Conservation (phyloP, 2,113 vertebrate genomes). For the Myotis brandtii region DNA sequence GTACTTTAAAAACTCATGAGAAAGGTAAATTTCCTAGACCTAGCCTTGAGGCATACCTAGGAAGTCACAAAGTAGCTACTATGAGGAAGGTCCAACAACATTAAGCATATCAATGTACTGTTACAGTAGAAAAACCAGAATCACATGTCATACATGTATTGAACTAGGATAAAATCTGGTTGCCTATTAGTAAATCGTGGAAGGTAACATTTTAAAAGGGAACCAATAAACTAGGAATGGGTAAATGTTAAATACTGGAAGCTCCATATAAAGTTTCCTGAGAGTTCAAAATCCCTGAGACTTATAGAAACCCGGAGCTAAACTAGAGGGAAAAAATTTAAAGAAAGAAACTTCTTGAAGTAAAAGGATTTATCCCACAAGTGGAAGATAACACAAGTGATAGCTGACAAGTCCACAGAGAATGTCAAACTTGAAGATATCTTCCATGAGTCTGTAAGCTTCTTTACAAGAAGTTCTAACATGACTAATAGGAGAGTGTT, state of each 20-base stretch:
- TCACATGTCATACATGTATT: neutral
- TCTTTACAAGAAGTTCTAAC: neutral
- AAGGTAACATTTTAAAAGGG: constrained; percentile 9
- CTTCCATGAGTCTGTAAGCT: neutral
- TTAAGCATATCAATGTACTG: neutral
- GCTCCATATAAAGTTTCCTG: neutral
- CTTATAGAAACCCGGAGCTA: neutral
- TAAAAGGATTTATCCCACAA: neutral
- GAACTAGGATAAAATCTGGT: neutral
- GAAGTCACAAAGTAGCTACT: neutral
- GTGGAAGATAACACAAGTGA: neutral
- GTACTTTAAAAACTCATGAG: neutral
- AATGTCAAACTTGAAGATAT: neutral
- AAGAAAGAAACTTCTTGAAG: neutral
- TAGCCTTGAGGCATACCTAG: neutral
- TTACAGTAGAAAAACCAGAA: neutral
- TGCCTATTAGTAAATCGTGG: neutral
- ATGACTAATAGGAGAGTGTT: neutral
- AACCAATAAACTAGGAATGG: neutral
- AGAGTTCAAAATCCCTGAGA: neutral
- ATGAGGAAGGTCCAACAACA: neutral
- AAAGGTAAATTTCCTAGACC: neutral
- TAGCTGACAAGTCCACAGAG: neutral
- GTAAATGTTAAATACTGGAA: constrained; percentile 11
- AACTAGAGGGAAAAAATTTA: neutral